These are phyloP conservation scores for Leptopilina myrica DNA, from an alignment of 2,888 invertebrate genomes.

Conservation along the genomic window DNA sequence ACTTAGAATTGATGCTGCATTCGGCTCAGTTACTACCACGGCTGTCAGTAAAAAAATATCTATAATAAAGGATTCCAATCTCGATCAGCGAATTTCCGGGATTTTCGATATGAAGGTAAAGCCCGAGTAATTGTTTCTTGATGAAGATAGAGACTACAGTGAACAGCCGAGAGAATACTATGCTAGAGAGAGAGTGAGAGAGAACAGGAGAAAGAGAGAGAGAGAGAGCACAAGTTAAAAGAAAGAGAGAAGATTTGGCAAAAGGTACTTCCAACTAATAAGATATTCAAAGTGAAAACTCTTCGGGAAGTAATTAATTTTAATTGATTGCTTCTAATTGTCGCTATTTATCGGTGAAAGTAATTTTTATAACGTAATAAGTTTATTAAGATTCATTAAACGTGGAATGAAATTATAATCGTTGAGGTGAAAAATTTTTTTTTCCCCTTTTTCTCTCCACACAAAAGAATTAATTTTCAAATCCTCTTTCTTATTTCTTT, in stretches of 20 bases:
- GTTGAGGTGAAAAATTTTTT: background rate
- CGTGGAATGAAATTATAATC: background rate
- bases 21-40: constrained; percentile 1
- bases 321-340: constrained; percentile 14
- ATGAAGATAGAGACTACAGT: constrained; percentile 23
- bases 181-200: background rate
- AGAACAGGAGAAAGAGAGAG: too few species aligned
- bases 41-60: constrained; percentile 26
- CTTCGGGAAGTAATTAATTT: constrained; percentile 21
- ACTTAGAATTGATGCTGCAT: constrained; percentile 56
- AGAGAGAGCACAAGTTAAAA: too few species aligned
- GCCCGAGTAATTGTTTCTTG: constrained; percentile 29
- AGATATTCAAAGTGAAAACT: constrained; percentile 1
- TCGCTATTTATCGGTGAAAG: background rate
- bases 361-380: constrained; percentile 1
- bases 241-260: background rate
- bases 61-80: constrained; percentile 36
- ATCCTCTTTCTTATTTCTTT: background rate
- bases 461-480: background rate
- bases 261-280: background rate
- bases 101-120: constrained; percentile 21
- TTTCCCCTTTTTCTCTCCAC: background rate
- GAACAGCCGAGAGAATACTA: background rate
- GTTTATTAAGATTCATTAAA: background rate
- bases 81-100: constrained; percentile 32